Base-by-base conservation (phyloP, 2,888 invertebrate genomes). In the Tanytarsus gracilentus region DNA sequence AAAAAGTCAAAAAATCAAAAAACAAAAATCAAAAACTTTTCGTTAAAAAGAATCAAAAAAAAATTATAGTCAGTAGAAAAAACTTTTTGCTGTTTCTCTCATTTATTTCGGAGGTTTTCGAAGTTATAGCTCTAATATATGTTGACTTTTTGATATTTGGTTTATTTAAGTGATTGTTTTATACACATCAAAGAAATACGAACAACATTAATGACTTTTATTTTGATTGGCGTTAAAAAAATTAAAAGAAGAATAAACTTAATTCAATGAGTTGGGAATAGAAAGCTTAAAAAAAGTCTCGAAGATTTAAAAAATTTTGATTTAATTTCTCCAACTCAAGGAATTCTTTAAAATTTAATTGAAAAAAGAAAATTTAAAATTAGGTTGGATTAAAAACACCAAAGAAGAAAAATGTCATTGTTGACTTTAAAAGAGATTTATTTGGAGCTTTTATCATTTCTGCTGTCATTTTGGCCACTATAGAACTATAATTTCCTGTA, bases 111-210 rank as follows among this genome's bases (percentile, higher is more conserved):
- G 23, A 44, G 11, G 11, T 18, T 4, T 23, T 18, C 18, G 18
- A 44, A 44, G 9, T 44, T 44, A 23, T 44, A 58, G 44, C 48
- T 58, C 29, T 48, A 8, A 18, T 40, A 44, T 36, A 4, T 33
- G 53, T 11, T 36, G 8, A 7, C 7, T 8, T 23, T 48, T 48
- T 50, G n/a, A 26, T 50, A 16, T 16, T 40, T 40, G 6, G 11
- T 40, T 40, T n/a, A 40, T 21, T 6, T n/a, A n/a, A n/a, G n/a
- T n/a, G n/a, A 21, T 44, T 44, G 18, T 44, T 7, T 16, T 36
- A 40, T 56, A 58, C 58, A 58, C 58, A 53, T 53, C 36, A 58
- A 58, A 58, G 18, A 48, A 58, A n/a, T n/a, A 58, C 58, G 58
- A 58, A 58, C 58, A 58, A 58, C 58, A 58, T 58, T 16, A 16